Evolutionary conservation across 2,113 vertebrate genomes (phyloP).

Genomic region (human): GRCh38 chr13:105207501-105208000

Average conservation of each 20-base stretch:
- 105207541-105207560: not conserved
- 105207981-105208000: not conserved
- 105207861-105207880: not conserved
- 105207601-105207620: not conserved
- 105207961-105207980: constrained; percentile 65
- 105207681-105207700: not conserved
- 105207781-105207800: not conserved
- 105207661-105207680: not conserved
- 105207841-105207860: not conserved
- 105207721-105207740: not conserved
- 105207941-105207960: constrained; percentile 56
- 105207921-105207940: constrained; percentile 59
- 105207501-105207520: not conserved
- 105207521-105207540: not conserved
- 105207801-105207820: not conserved
- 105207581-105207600: not conserved
- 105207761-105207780: not conserved
- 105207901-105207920: constrained; percentile 56
- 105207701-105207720: not conserved
- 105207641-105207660: not conserved
- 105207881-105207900: constrained; percentile 57
- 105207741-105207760: not conserved
- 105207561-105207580: not conserved
- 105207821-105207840: not conserved
- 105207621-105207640: not conserved